phyloP scores from a whole-genome alignment of 1,140 invertebrate species.

The Littorina saxatilis region DNA sequence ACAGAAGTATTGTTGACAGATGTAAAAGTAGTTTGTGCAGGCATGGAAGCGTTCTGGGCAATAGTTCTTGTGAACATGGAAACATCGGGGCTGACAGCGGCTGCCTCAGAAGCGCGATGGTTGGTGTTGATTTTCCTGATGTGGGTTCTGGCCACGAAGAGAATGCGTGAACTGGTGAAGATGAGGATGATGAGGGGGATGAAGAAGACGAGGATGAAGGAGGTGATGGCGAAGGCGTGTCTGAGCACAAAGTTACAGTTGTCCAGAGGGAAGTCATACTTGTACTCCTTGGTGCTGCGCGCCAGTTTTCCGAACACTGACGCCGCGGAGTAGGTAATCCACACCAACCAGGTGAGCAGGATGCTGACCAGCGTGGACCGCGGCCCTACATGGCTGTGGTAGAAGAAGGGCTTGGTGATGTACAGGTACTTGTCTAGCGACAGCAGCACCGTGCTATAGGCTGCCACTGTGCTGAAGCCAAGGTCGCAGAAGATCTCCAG shows the following conservation, averaged over 20 bases:
- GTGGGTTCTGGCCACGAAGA: constrained; percentile 48
- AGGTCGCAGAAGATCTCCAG: constrained; percentile 51
- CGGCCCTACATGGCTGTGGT: constrained; percentile 46
- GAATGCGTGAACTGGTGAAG: constrained; percentile 52
- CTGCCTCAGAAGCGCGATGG: not conserved
- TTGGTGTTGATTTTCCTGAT: constrained; percentile 32
- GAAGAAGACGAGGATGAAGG: constrained; percentile 46
- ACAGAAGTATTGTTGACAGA: too few relatives aligned
- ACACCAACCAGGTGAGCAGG: constrained; percentile 43
- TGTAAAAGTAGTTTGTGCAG: too few relatives aligned
- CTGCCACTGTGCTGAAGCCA: constrained; percentile 51
- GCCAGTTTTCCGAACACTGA: constrained; percentile 44
- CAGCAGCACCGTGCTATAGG: constrained; percentile 52
- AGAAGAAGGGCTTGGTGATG: constrained; percentile 54
- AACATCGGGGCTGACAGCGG: not conserved
- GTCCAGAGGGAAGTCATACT: constrained; percentile 39
- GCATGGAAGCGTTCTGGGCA: not conserved
- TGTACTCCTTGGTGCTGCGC: constrained; percentile 39
- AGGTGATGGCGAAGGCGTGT: constrained; percentile 45
- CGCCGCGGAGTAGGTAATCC: constrained; percentile 44
- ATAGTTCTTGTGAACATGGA: not conserved
- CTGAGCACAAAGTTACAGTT: constrained; percentile 49
- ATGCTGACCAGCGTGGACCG: constrained; percentile 38
- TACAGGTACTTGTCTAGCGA: constrained; percentile 57
- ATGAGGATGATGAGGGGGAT: constrained; percentile 49